Evolutionary conservation across 2,797 vertebrate species (phyloP), one percentile per base, ranked within the genome.

Genomic region (Smutsia temminckii): DNA sequence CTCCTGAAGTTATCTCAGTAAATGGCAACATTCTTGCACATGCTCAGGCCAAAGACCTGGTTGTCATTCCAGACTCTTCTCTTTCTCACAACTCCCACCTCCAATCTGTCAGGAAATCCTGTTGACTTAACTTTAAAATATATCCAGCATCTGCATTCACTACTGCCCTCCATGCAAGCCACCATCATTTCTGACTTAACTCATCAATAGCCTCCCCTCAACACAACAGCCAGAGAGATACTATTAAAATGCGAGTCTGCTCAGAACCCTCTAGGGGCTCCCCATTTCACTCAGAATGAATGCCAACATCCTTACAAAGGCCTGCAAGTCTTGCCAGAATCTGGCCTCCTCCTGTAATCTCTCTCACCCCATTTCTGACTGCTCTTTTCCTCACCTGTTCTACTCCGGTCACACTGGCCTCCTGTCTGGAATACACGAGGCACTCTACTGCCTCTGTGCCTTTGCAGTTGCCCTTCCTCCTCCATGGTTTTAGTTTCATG

Each of bases 41-140:
- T 27, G 32, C 81, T 95, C 10, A 16, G 74, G 59, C 85, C 79
- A 74, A 69, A 86, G 86, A 42, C 86, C 29, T 77, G 81, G 46
- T 61, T 95, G 40, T 86, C 86, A 42, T 71, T 90, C 90, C 81
- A n/a, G 40, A 75, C 55, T 83, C 69, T 37, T 93, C 66, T 84
- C 68, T 95, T 83, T 93, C 69, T 69, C 75, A 64, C 69, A 77
- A 86, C 40, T 86, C 87, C 74, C 63, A 90, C 63, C 49, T 77
- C 85, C 63, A 34, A 71, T 59, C 68, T 86, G 61, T 64, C 55
- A 63, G 81, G 74, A 81, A 93, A 55, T 90, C 53, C 77, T 93
- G 29, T 61, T 87, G 81, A 83, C 13, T 77, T 86, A 34, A 83
- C 29, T 95, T 89, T 90, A 93, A 29, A 86, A 83, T 51, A 64